These are phyloP conservation scores for Orchestia grillus DNA, from an alignment of 1,140 invertebrate genomes.

Conservation along the genomic window DNA sequence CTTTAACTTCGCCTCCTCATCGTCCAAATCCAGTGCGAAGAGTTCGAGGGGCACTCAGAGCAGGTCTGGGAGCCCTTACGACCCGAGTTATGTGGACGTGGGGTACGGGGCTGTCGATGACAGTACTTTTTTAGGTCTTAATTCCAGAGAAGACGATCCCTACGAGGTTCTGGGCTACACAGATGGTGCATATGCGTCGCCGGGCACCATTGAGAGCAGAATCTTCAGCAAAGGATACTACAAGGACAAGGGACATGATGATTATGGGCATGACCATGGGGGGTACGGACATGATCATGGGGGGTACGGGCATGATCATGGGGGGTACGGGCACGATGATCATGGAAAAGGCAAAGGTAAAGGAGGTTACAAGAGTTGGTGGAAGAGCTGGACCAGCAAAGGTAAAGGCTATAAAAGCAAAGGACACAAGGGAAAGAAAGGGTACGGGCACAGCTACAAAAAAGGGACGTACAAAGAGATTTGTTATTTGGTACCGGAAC, in stretches of 20 bases:
- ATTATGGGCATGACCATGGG: neutral
- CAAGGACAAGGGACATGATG: constrained; percentile 1
- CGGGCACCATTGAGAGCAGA: neutral
- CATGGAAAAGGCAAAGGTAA: constrained; percentile 30
- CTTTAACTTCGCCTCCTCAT: constrained; percentile 31
- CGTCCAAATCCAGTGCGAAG: constrained; percentile 7
- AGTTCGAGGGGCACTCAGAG: neutral
- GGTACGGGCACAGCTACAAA: constrained; percentile 18
- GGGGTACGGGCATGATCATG: constrained; percentile 16
- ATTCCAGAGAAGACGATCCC: neutral
- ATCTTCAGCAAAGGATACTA: neutral
- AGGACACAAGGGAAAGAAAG: constrained; percentile 36
- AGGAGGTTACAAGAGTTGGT: constrained; percentile 14
- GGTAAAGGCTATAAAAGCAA: constrained; percentile 48
- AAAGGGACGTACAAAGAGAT: constrained; percentile 33
- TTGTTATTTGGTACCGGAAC: constrained; percentile 30
- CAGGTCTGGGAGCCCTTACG: neutral
- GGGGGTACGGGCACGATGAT: constrained; percentile 22
- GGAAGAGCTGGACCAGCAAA: constrained; percentile 37
- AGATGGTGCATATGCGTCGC: neutral
- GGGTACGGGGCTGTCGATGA: constrained; percentile 26
- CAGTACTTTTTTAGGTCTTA: neutral
- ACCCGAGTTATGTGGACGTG: neutral
- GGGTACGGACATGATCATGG: constrained; percentile 32
- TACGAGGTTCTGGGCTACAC: neutral